Evolutionary conservation across 2,888 invertebrate species (phyloP).

Genomic region (Clostera curtula): DNA sequence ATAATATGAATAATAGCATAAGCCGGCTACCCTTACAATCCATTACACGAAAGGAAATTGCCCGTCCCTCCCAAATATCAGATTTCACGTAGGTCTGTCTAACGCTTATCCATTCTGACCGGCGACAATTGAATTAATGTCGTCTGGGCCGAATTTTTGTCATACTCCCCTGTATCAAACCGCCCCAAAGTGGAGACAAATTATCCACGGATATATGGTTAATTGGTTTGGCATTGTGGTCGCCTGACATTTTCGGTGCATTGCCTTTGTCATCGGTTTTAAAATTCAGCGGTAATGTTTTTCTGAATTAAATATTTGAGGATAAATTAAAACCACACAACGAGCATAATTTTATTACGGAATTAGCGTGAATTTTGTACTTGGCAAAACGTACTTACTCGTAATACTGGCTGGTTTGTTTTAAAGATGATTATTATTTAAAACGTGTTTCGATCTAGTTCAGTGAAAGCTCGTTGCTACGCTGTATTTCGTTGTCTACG

Average conservation of each 20-base stretch:
- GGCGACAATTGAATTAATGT: conserved; percentile 67
- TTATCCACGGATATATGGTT: conserved; percentile 65
- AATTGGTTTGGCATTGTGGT: conserved; percentile 70
- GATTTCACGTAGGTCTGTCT: conserved; percentile 68
- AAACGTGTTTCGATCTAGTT: too few relatives aligned
- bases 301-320: conserved; percentile 44
- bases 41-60: conserved; percentile 64
- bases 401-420: too few relatives aligned
- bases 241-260: conserved; percentile 66
- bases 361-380: too few relatives aligned
- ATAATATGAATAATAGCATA: conserved; percentile 48
- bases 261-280: conserved; percentile 68
- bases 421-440: too few relatives aligned
- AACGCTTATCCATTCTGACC: conserved; percentile 64
- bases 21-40: conserved; percentile 48
- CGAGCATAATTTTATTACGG: conserved; percentile 2
- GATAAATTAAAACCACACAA: conserved; percentile 21
- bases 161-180: conserved; percentile 45
- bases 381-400: too few relatives aligned
- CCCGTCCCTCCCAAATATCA: conserved; percentile 66
- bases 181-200: conserved; percentile 39
- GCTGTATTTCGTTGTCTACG: too few relatives aligned
- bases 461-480: too few relatives aligned
- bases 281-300: conserved; percentile 48
- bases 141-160: conserved; percentile 68